Evolutionary conservation across 2,888 invertebrate species (phyloP), one percentile per base, ranked within the genome.

Genomic region (Pemphredon lugubris): DNA sequence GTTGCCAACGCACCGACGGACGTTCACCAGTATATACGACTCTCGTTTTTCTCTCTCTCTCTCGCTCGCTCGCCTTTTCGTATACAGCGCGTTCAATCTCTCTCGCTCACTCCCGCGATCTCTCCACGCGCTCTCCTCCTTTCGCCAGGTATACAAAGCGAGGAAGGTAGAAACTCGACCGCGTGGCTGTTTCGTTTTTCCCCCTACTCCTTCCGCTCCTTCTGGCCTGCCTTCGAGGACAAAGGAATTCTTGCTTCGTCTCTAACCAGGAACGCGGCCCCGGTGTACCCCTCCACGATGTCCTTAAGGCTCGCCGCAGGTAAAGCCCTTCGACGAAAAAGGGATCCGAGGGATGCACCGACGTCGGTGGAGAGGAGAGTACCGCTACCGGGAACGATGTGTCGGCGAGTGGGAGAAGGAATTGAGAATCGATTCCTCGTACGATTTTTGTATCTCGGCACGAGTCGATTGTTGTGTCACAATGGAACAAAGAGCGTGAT

Each of bases 211-310:
- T 18, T 14, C 39, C 16, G 40, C 2, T 57, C 48, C 23, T 44
- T 57, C 69, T 59, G 37, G 23, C 20, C 54, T 42, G 51, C 69
- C 75, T 71, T 73, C 76, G 77, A 80, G 86, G 85, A 88, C 88
- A 88, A 88, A 88, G 87, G 85, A 88, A 87, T 86, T 87, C 87
- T 82, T 83, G 72, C 75, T 72, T 60, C 76, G 79, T 78, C 66
- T 53, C 68, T 58, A 50, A 34, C 40, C 48, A 26, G 50, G 44
- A 26, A 21, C 23, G 11, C 7, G n/a, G 37, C 51, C 16, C n/a
- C 37, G 18, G 60, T 11, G 47, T 63, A 71, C 63, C 65, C n/a
- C n/a, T n/a, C n/a, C n/a, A n/a, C 30, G 54, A 23, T 59, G 72
- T 59, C 65, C 58, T 64, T 26, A 14, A 55, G 44, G 47, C 47